Conservation (phyloP, 2,888 invertebrate species). For the Drosophila putrida region DNA sequence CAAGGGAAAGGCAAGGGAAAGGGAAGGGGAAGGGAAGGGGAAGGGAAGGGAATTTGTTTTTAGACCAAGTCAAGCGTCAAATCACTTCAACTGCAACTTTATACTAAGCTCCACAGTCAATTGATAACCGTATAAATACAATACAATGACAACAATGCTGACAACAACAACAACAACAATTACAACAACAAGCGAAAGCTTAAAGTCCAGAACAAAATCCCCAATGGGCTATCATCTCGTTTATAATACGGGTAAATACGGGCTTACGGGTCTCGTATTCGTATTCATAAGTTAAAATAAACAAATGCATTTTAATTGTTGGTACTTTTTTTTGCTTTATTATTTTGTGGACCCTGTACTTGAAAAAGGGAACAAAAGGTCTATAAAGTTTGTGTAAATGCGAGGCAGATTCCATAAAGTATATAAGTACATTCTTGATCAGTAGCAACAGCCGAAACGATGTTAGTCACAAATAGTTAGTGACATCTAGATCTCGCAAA, state of each 20-base stretch:
- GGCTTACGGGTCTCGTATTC: no score
- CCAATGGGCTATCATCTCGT: not conserved
- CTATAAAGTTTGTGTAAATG: no score
- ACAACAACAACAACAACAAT: slow-evolving; percentile 1
- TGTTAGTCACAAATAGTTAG: no score
- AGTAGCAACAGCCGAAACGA: no score
- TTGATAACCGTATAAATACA: slow-evolving; percentile 18
- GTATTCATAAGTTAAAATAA: slow-evolving; percentile 12
- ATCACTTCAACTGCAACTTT: slow-evolving; percentile 28
- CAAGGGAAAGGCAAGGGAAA: not conserved
- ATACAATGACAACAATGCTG: slow-evolving; percentile 1
- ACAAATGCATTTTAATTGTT: slow-evolving; percentile 21
- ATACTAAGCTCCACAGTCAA: slow-evolving; percentile 2
- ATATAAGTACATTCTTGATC: no score
- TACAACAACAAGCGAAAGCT: not conserved
- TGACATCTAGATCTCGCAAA: no score
- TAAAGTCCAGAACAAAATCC: slow-evolving; percentile 7
- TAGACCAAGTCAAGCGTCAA: slow-evolving; percentile 15
- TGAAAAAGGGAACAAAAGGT: no score
- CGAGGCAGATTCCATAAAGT: no score
- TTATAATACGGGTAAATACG: slow-evolving; percentile 19
- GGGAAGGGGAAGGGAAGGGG: not conserved
- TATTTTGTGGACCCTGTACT: not conserved
- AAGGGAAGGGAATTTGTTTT: not conserved
- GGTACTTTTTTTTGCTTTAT: not conserved